These are phyloP conservation scores for Coelinius sp. DNA, from an alignment of 2,888 invertebrate genomes.

Conservation along the genomic window DNA sequence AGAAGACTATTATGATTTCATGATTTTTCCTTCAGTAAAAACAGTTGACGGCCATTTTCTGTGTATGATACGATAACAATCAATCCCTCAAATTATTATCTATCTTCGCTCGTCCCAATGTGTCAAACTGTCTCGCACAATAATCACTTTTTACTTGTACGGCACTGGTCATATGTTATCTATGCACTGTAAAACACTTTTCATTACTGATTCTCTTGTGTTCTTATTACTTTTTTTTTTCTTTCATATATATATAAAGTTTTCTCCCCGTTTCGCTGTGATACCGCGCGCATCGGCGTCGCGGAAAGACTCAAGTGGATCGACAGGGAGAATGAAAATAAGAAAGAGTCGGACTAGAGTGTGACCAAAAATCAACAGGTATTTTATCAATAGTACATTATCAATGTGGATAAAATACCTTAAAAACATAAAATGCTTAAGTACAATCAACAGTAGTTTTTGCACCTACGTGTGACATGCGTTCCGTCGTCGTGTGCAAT, in stretches of 20 bases:
- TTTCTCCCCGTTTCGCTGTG: constrained; percentile 17
- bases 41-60: background rate
- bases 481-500: constrained; percentile 29
- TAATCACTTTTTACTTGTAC: background rate
- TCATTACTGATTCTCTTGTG: background rate
- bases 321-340: background rate
- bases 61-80: constrained; percentile 10
- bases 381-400: no score
- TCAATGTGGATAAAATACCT: background rate
- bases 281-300: constrained; percentile 20
- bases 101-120: background rate
- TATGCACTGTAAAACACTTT: constrained; percentile 32
- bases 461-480: constrained; percentile 39
- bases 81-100: constrained; percentile 13
- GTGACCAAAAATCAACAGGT: background rate
- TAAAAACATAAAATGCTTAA: constrained; percentile 59
- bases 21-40: background rate
- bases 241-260: constrained; percentile 19
- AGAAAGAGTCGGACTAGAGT: constrained; percentile 6
- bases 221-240: constrained; percentile 10
- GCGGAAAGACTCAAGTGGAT: constrained; percentile 12
- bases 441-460: constrained; percentile 67
- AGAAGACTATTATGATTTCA: no score
- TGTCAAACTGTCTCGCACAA: constrained; percentile 3
- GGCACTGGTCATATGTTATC: background rate